Conservation (phyloP, 2,888 invertebrate species). For the Drosophila rubida region DNA sequence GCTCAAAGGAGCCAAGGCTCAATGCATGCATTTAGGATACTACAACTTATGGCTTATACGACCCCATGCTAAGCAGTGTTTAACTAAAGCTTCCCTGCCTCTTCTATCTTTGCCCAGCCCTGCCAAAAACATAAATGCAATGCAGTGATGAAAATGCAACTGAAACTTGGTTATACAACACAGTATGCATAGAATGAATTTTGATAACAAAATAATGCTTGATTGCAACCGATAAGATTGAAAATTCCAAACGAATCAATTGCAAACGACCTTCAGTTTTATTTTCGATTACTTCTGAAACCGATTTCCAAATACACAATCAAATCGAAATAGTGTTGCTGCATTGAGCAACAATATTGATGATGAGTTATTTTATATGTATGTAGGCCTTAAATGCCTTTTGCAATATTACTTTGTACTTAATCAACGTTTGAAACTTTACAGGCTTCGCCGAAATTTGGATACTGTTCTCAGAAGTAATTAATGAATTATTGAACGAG, state of each 20-base stretch:
- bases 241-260: neutral
- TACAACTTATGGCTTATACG: slow-evolving; percentile 11
- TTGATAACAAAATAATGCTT: slow-evolving; percentile 6
- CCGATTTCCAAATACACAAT: neutral
- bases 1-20: neutral
- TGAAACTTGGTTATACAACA: slow-evolving; percentile 19
- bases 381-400: neutral
- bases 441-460: neutral
- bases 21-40: slow-evolving; percentile 27
- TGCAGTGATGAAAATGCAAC: slow-evolving; percentile 8
- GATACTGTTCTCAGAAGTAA: neutral
- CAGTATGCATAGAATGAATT: neutral
- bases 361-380: neutral
- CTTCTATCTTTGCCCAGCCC: neutral
- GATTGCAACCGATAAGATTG: neutral
- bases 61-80: slow-evolving; percentile 24
- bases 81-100: neutral
- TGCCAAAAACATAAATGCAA: neutral
- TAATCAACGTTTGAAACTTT: slow-evolving; percentile 1
- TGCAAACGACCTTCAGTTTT: neutral
- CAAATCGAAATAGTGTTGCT: neutral
- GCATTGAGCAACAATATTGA: neutral
- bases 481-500: slow-evolving; percentile 17
- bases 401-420: neutral
- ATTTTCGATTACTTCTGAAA: slow-evolving; percentile 1